Conservation (phyloP, 2,888 invertebrate species). For the Amphipyra tragopoginis region DNA sequence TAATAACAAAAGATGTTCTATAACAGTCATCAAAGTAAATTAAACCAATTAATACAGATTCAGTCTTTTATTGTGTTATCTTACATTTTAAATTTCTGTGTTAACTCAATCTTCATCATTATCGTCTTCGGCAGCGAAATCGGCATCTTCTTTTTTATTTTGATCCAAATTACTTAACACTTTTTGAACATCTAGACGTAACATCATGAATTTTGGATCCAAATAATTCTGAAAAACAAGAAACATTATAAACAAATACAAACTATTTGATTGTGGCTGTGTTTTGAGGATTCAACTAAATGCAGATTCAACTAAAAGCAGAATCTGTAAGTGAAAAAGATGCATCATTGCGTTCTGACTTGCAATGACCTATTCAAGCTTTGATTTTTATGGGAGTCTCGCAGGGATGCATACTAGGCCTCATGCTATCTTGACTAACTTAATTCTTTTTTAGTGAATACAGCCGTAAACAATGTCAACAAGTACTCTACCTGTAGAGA, state of each 20-base stretch:
- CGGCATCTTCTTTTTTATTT: constrained; percentile 67
- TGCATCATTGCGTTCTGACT: too few relatives aligned
- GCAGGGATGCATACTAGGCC: too few relatives aligned
- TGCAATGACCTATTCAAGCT: too few relatives aligned
- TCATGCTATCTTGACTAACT: too few relatives aligned
- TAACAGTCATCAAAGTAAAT: constrained; percentile 83
- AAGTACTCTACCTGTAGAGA: too few relatives aligned
- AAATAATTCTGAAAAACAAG: constrained; percentile 79
- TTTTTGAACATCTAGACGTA: constrained; percentile 84
- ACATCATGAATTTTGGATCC: constrained; percentile 87
- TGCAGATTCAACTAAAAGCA: too few relatives aligned
- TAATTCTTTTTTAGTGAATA: too few relatives aligned
- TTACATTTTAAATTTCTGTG: constrained; percentile 20
- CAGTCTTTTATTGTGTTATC: constrained; percentile 80
- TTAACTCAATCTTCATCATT: constrained; percentile 52
- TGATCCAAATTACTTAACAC: constrained; percentile 81
- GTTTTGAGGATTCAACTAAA: too few relatives aligned
- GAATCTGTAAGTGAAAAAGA: too few relatives aligned
- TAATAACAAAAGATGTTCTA: constrained; percentile 75
- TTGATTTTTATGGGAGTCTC: too few relatives aligned
- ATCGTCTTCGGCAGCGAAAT: constrained; percentile 51
- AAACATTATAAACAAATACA: background rate
- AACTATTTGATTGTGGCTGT: too few relatives aligned
- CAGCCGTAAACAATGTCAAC: too few relatives aligned
- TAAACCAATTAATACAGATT: constrained; percentile 81